phyloP scores from a whole-genome alignment of 2,797 vertebrate species.

The Adrianichthys oophorus region DNA sequence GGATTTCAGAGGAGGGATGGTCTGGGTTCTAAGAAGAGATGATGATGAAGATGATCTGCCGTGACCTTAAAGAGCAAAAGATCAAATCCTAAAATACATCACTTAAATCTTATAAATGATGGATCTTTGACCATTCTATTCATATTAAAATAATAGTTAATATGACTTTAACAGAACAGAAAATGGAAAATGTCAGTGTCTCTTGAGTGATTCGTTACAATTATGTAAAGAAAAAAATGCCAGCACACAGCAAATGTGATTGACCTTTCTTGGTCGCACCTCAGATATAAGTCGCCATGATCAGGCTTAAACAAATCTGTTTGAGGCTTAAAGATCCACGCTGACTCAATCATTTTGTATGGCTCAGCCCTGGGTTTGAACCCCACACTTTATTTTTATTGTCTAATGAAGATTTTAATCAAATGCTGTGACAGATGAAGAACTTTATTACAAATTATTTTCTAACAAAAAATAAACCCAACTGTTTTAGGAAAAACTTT shows the following conservation, averaged over 20 bases:
- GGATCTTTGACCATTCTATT: no score
- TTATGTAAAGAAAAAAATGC: not conserved
- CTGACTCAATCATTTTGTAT: no score
- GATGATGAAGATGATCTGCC: conserved; percentile 22
- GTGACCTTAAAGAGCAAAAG: conserved; percentile 53
- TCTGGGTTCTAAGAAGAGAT: conserved; percentile 13
- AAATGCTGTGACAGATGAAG: conserved; percentile 35
- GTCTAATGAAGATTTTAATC: conserved; percentile 55
- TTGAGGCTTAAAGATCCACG: no score
- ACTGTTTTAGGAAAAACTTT: no score
- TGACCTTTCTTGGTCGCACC: no score
- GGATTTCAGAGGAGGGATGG: conserved; percentile 23
- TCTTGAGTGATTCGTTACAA: not conserved
- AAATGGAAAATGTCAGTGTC: not conserved
- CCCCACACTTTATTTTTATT: not conserved
- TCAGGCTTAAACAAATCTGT: no score
- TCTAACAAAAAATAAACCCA: no score
- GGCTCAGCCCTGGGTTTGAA: no score
- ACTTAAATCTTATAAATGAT: conserved; percentile 2
- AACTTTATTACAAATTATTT: no score
- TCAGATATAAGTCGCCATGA: no score
- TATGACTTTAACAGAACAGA: not conserved
- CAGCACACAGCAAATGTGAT: not conserved
- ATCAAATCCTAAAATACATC: conserved; percentile 31
- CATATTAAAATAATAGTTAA: not conserved